Percentiles rank a stretch among this genome's conserved stretches.
phyloP scores from a whole-genome alignment of 2,113 vertebrate genomes.

The Polypterus bichir region DNA sequence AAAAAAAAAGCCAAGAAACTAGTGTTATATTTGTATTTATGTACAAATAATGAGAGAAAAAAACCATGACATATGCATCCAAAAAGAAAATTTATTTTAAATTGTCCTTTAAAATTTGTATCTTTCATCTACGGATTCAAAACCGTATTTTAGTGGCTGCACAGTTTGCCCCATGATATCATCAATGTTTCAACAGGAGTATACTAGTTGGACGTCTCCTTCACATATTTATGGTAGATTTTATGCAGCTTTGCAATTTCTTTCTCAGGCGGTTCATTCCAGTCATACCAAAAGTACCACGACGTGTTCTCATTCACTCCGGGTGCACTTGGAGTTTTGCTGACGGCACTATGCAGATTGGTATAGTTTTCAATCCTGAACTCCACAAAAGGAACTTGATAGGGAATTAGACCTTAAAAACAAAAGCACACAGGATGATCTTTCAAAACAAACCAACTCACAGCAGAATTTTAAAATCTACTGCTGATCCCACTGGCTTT shows the following conservation, averaged over 20 bases:
- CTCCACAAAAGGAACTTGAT: conserved; percentile 47
- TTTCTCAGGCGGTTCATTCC: conserved; percentile 43
- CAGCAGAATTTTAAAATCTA: neutral
- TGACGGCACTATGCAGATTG: conserved; percentile 64
- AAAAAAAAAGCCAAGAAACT: too few relatives aligned
- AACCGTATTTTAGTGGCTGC: too few relatives aligned
- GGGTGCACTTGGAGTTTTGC: conserved; percentile 42
- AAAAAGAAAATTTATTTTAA: too few relatives aligned
- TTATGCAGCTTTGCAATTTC: conserved; percentile 56
- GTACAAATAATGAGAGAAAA: too few relatives aligned
- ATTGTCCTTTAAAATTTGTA: too few relatives aligned
- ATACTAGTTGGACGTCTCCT: conserved; percentile 21
- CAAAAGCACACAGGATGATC: neutral
- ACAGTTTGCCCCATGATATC: too few relatives aligned
- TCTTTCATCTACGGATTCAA: too few relatives aligned
- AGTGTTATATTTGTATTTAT: too few relatives aligned
- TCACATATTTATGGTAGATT: conserved; percentile 57
- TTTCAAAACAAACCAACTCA: neutral
- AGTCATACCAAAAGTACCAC: conserved; percentile 78
- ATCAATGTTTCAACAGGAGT: too few relatives aligned
- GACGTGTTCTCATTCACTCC: conserved; percentile 10
- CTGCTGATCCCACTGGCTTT: too few relatives aligned
- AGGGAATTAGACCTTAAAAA: conserved; percentile 56
- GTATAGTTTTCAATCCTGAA: conserved; percentile 53
- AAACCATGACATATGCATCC: too few relatives aligned